A percentile compares a stretch with the other conserved stretches of the same genome.
These are phyloP conservation scores for Eulithis prunata DNA, from an alignment of 2,888 invertebrate species.

Conservation along the genomic window DNA sequence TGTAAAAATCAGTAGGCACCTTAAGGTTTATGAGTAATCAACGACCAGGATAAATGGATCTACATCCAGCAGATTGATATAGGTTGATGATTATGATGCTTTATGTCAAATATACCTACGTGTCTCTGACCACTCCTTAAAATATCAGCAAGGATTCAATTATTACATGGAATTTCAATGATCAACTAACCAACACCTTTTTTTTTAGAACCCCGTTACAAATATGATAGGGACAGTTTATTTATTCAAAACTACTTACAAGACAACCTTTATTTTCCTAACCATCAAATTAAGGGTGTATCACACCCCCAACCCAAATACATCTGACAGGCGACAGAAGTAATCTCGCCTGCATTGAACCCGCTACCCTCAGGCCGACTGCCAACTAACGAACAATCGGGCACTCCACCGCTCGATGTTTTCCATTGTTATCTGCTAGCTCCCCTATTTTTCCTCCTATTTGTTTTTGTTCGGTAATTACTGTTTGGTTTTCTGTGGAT, in stretches of 20 bases:
- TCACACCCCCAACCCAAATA: slow-evolving; percentile 39
- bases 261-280: slow-evolving; percentile 30
- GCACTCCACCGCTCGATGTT: slow-evolving; percentile 62
- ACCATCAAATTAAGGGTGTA: slow-evolving; percentile 39
- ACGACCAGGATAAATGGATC: too few relatives aligned
- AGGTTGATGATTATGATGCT: too few relatives aligned
- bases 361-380: slow-evolving; percentile 59
- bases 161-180: too few relatives aligned
- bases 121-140: too few relatives aligned
- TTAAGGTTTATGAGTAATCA: too few relatives aligned
- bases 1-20: too few relatives aligned
- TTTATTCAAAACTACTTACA: slow-evolving; percentile 18
- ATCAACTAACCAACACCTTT: too few relatives aligned
- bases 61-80: too few relatives aligned
- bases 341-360: slow-evolving; percentile 74
- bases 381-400: slow-evolving; percentile 45
- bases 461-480: slow-evolving; percentile 83
- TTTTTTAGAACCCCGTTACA: not conserved
- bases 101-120: too few relatives aligned
- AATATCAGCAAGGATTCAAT: too few relatives aligned
- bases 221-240: not conserved
- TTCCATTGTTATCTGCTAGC: slow-evolving; percentile 66
- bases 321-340: slow-evolving; percentile 67
- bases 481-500: slow-evolving; percentile 79
- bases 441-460: slow-evolving; percentile 79